These are phyloP conservation scores for Botia kubotai DNA, from an alignment of 2,797 vertebrate species.

Conservation along the genomic window DNA sequence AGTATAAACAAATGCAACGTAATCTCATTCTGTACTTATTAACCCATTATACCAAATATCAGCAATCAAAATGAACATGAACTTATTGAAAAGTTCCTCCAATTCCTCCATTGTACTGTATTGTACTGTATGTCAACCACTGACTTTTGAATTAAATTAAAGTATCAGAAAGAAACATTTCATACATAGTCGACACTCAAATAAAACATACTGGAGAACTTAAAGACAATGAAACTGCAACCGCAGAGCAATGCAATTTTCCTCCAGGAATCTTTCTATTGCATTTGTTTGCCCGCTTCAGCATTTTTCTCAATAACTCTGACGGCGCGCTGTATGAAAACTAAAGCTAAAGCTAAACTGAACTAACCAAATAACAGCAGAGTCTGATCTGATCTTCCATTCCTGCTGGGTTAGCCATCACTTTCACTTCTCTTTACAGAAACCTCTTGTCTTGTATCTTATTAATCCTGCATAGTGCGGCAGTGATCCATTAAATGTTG, in stretches of 20 bases:
- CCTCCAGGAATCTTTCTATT: neutral
- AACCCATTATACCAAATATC: too few species aligned
- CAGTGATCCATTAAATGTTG: conserved; percentile 13
- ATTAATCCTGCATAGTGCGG: conserved; percentile 28
- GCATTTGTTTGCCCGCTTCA: neutral
- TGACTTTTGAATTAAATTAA: neutral
- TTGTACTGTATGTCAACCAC: neutral
- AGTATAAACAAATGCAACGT: too few species aligned
- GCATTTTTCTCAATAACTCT: neutral
- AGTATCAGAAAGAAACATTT: neutral
- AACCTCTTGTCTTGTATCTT: conserved; percentile 21
- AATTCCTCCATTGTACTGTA: neutral
- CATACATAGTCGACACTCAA: neutral
- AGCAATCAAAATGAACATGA: neutral
- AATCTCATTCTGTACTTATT: too few species aligned
- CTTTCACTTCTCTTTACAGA: conserved; percentile 4
- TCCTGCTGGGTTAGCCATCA: neutral
- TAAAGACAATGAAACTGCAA: neutral
- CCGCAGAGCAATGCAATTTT: neutral
- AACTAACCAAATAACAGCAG: neutral
- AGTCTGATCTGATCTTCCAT: neutral
- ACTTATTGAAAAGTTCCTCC: neutral
- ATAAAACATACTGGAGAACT: neutral
- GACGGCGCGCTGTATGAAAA: neutral
- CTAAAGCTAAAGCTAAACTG: neutral